Conservation (phyloP, 2,888 invertebrate species). For the Campoletis raptor region DNA sequence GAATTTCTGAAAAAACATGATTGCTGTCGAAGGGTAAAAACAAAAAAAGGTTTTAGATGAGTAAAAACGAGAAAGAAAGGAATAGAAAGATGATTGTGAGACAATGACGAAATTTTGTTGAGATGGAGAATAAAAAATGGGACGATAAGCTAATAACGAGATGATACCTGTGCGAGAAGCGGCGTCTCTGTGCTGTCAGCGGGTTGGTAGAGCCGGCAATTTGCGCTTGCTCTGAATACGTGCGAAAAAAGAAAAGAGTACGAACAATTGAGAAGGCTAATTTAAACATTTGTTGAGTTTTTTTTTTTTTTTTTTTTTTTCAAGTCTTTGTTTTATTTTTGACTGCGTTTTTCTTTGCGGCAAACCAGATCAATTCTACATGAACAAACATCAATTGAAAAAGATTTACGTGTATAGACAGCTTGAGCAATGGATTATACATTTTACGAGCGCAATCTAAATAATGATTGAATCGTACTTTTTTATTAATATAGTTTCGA, state of each 20-base stretch:
- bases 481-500: background rate
- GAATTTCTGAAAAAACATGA: background rate
- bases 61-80: slow-evolving; percentile 21
- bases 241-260: slow-evolving; percentile 84
- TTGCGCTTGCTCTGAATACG: slow-evolving; percentile 85
- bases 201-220: slow-evolving; percentile 84
- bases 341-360: background rate
- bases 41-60: background rate
- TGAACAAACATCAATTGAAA: background rate
- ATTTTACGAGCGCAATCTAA: background rate
- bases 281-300: slow-evolving; percentile 53
- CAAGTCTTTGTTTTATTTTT: slow-evolving; percentile 1
- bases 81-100: slow-evolving; percentile 44
- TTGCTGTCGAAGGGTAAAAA: background rate
- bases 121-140: slow-evolving; percentile 55
- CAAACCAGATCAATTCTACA: slow-evolving; percentile 2
- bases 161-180: slow-evolving; percentile 85
- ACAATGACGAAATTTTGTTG: background rate
- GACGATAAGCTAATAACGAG: slow-evolving; percentile 76
- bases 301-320: slow-evolving; percentile 40
- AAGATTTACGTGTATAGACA: background rate
- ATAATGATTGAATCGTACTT: background rate
- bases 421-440: too few relatives aligned
- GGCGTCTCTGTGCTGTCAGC: slow-evolving; percentile 85
- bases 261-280: slow-evolving; percentile 75